Evolutionary conservation across 2,113 vertebrate genomes (phyloP), one percentile per base, ranked within the genome.

Genomic region (Zosterops borbonicus): DNA sequence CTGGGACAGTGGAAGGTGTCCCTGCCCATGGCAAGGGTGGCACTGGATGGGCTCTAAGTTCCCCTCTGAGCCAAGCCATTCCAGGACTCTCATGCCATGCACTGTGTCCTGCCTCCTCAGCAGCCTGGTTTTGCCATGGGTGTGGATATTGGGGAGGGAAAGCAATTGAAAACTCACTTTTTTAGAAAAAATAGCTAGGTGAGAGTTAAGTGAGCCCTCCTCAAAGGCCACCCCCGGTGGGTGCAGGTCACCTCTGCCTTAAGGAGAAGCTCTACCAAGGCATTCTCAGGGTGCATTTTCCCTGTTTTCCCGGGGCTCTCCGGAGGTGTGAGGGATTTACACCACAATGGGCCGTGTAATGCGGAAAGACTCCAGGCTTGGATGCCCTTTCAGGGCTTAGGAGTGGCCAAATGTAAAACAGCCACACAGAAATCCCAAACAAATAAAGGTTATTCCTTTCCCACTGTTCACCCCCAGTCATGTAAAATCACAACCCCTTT

Each of bases 371-470:
- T 21, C 85, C 81, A 13, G 15, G 18, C 87, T 74, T 77, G 94
- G 94, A 93, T 79, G 93, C 88, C 94, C 90, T 94, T 93, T 50
- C 68, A 29, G 85, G 71, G 63, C 68, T 90, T 22, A 14, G 28
- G 44, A 86, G 88, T 19, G 79, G 96, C 96, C 95, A 97, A 63
- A 85, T 95, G 95, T 93, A 95, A 89, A 65, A 75, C 41, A 83
- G 94, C 91, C 96, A 89, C 9, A 12, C 49, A 60, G 83, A 82
- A 68, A 84, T 53, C 73, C 64, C 65, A 27, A 35, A 41, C 31
- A 77, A 83, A 85, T 25, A 65, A 91, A 91, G 82, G 89, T 88
- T 97, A 56, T 91, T 96, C 75, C 87, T 91, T 95, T 95, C 93
- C 78, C 94, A 92, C 62, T 68, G 89, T 58, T 83, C 84, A 39